These are phyloP conservation scores for Paratrypauchen microcephalus DNA, from an alignment of 2,797 vertebrate genomes.

Conservation along the genomic window DNA sequence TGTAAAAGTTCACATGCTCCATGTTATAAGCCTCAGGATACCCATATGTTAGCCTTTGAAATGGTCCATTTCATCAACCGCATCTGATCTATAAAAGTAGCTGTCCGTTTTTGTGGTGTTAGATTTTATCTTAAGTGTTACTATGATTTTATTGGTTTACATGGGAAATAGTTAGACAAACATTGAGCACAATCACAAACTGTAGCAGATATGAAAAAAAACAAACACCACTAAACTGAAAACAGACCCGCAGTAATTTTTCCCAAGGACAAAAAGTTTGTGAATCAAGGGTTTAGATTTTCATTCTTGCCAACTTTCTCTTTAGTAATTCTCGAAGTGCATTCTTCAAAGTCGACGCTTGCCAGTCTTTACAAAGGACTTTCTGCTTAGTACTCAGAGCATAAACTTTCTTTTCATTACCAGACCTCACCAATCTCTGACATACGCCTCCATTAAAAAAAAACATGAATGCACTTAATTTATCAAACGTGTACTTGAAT, in stretches of 20 bases:
- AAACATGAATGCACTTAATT: neutral
- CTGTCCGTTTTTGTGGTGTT: no score
- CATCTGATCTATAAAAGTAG: no score
- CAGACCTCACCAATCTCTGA: conserved; percentile 18
- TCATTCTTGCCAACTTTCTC: neutral
- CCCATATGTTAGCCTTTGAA: no score
- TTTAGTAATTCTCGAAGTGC: conserved; percentile 1
- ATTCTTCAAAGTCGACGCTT: neutral
- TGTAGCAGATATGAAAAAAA: neutral
- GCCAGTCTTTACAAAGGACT: conserved; percentile 39
- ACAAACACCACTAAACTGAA: neutral
- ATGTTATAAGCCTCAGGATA: no score
- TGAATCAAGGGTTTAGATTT: neutral
- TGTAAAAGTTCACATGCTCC: neutral
- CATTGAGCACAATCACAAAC: neutral
- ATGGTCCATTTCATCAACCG: no score
- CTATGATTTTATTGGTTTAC: neutral
- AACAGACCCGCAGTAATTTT: neutral
- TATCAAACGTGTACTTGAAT: neutral
- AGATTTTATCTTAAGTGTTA: neutral
- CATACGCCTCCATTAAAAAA: neutral
- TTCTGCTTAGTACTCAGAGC: conserved; percentile 14
- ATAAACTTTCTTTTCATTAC: neutral
- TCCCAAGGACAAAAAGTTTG: neutral
- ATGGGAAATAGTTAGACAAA: neutral